Percentiles rank a stretch among this genome's conserved stretches.
phyloP scores from a whole-genome alignment of 2,113 vertebrate genomes.

The Ramphastos sulfuratus region DNA sequence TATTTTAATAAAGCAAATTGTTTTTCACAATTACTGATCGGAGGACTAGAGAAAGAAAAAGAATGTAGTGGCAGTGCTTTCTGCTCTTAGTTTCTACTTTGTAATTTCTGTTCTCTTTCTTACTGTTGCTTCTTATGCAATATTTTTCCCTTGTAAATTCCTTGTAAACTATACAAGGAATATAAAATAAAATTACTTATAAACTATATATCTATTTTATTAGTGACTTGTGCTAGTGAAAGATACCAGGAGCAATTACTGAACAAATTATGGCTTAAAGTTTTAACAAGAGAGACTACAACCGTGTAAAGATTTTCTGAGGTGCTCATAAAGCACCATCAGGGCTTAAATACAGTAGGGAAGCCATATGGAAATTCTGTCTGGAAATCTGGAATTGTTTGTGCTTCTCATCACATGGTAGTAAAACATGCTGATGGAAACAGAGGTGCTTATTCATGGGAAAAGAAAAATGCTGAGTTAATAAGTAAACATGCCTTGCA shows the following conservation, averaged over 20 bases:
- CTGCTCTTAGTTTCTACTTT: conserved; percentile 39
- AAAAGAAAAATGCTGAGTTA: background rate
- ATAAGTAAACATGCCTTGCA: background rate
- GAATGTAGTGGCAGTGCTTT: conserved; percentile 12
- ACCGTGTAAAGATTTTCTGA: background rate
- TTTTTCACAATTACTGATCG: conserved; percentile 31
- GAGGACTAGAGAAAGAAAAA: conserved; percentile 20
- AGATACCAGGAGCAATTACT: background rate
- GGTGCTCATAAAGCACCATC: background rate
- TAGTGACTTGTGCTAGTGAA: background rate
- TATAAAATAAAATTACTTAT: too few relatives aligned
- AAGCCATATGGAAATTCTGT: background rate
- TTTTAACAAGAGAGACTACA: background rate
- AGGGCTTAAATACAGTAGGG: background rate
- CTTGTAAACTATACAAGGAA: background rate
- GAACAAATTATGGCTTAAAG: background rate
- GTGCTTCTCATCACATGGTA: background rate
- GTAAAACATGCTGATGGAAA: background rate
- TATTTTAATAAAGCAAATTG: background rate
- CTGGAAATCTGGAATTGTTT: background rate
- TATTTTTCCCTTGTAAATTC: background rate
- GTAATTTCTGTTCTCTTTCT: conserved; percentile 33
- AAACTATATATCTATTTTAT: background rate
- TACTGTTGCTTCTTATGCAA: background rate
- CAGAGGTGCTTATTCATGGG: background rate